Evolutionary conservation across 1,140 invertebrate species (phyloP).

Genomic region (silkworm (Bombyx mori)): DNA sequence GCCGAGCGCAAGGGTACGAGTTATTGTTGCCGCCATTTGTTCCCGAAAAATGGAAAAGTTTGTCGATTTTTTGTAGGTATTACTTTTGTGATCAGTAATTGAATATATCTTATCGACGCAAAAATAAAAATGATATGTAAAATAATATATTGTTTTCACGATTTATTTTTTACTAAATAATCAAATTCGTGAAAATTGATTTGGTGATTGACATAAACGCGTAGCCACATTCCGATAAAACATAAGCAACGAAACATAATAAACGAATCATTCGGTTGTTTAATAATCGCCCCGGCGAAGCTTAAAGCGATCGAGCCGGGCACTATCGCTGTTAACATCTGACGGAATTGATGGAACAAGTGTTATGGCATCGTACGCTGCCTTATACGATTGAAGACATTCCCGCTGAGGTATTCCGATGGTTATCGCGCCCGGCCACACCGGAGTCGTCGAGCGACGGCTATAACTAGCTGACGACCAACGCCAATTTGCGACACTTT

Average conservation of each 20-base stretch:
- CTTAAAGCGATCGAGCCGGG: conserved; percentile 19
- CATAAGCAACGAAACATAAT: conserved; percentile 11
- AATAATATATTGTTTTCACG: too few species aligned
- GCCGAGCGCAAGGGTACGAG: conserved; percentile 59
- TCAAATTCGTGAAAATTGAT: too few species aligned
- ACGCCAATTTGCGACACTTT: conserved; percentile 38
- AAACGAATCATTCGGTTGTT: conserved; percentile 24
- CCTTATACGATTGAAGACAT: conserved; percentile 42
- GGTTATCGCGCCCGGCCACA: conserved; percentile 46
- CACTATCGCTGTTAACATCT: conserved; percentile 38
- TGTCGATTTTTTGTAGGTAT: conserved; percentile 5
- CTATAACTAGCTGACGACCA: conserved; percentile 36
- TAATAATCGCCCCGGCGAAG: conserved; percentile 39
- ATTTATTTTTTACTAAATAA: too few species aligned
- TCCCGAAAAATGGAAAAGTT: conserved; percentile 37
- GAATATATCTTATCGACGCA: too few species aligned
- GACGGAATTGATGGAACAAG: conserved; percentile 29
- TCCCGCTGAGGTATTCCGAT: conserved; percentile 40
- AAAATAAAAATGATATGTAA: too few species aligned
- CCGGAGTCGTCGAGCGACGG: conserved; percentile 22
- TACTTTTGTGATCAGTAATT: too few species aligned
- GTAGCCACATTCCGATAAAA: background rate
- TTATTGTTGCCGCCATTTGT: conserved; percentile 66
- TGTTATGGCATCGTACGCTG: conserved; percentile 47
- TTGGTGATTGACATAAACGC: background rate